phyloP scores from a whole-genome alignment of 2,888 invertebrate genomes.

The Mamestra brassicae region DNA sequence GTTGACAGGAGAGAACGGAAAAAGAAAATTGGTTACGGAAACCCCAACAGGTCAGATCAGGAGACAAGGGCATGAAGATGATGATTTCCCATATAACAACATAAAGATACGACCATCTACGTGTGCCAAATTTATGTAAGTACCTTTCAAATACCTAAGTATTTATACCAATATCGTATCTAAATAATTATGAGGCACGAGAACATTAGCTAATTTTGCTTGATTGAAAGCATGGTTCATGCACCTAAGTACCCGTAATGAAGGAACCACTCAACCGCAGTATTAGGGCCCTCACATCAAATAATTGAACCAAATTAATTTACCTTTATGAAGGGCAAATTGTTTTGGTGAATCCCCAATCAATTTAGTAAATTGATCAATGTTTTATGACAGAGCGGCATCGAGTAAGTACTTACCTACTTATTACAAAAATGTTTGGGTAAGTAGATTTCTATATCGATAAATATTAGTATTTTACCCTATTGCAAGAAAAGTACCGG shows the following conservation, averaged over 20 bases:
- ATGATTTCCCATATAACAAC: not conserved
- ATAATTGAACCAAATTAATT: conserved; percentile 83
- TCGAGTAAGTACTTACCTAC: conserved; percentile 25
- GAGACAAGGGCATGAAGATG: not conserved
- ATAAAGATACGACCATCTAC: not conserved
- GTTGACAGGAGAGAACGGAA: not conserved
- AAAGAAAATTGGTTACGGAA: not conserved
- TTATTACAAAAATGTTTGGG: not conserved
- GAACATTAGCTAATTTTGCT: conserved; percentile 74
- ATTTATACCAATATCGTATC: not conserved
- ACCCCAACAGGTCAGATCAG: not conserved
- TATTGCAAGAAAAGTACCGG: not conserved
- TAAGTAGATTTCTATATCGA: not conserved
- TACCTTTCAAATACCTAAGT: not conserved
- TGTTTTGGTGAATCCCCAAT: conserved; percentile 86
- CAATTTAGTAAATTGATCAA: conserved; percentile 87
- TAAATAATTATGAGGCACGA: conserved; percentile 43
- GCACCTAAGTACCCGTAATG: conserved; percentile 72
- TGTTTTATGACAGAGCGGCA: conserved; percentile 67
- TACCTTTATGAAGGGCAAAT: conserved; percentile 87
- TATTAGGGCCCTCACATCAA: conserved; percentile 71
- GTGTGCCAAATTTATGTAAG: not conserved
- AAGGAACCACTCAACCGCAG: conserved; percentile 68
- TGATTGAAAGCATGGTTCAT: conserved; percentile 65
- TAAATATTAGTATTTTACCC: not conserved